A percentile compares a stretch with the other conserved stretches of the same genome.
Conservation (phyloP, 2,113 vertebrate species). For the Aphyosemion australe region DNA sequence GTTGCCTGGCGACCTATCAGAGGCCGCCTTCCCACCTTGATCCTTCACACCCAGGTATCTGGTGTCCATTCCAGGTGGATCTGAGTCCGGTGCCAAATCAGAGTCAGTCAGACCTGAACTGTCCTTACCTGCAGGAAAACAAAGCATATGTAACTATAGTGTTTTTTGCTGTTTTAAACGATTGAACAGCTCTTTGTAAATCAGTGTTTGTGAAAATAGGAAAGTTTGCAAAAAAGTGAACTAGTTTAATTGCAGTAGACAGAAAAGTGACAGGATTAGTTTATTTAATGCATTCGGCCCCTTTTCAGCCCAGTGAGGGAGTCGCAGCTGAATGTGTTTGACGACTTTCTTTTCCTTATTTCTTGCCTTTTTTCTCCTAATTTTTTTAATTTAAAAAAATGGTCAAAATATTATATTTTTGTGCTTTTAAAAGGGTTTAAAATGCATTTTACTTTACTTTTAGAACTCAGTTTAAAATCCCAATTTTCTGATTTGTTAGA, state of each 20-base stretch:
- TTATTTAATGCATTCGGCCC: background rate
- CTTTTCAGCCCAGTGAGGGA: background rate
- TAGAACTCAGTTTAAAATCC: no score
- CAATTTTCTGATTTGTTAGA: no score
- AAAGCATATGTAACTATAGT: background rate
- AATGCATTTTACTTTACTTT: no score
- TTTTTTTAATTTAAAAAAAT: no score
- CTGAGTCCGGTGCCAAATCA: constrained; percentile 84
- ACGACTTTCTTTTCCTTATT: no score
- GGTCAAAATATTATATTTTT: no score
- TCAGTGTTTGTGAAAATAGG: background rate
- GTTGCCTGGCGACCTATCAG: constrained; percentile 82
- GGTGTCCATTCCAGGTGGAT: constrained; percentile 91
- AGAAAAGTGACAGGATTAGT: background rate
- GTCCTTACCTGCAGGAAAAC: constrained; percentile 86
- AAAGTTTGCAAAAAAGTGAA: background rate
- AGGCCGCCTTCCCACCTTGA: constrained; percentile 78
- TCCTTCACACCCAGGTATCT: constrained; percentile 87
- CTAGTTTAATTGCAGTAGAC: background rate
- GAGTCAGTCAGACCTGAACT: constrained; percentile 85
- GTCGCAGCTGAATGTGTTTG: no score
- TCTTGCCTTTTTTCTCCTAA: no score
- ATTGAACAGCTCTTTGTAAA: background rate
- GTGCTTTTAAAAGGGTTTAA: no score
- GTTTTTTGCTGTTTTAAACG: background rate